Percentiles rank a stretch among this genome's conserved stretches.
phyloP scores from a whole-genome alignment of 92 coral and sea anemone species.

The Umimayanthus kanabou region DNA sequence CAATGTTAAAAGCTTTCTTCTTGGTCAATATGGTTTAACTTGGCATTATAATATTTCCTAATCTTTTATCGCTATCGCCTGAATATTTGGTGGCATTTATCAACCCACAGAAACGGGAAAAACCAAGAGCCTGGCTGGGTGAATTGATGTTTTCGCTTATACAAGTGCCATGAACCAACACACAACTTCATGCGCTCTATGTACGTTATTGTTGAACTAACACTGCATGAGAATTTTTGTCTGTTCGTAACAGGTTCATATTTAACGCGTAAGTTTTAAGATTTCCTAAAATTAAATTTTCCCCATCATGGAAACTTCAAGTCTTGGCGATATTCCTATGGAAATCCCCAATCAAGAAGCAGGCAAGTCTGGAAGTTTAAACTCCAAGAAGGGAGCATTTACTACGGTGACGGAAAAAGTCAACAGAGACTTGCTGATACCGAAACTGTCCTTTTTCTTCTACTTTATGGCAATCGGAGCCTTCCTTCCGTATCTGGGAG shows the following conservation, averaged over 20 bases:
- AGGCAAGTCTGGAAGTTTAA: conserved; percentile 15
- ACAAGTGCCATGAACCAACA: neutral
- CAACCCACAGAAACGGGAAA: neutral
- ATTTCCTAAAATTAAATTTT: neutral
- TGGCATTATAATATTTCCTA: neutral
- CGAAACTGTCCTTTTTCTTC: conserved; percentile 81
- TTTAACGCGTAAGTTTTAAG: neutral
- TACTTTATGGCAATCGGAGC: conserved; percentile 90
- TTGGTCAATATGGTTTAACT: neutral
- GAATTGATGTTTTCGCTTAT: neutral
- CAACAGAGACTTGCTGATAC: conserved; percentile 70
- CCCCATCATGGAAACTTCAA: conserved; percentile 36
- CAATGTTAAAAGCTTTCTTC: neutral
- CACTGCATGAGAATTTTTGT: neutral
- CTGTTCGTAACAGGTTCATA: neutral
- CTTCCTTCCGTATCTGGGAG: conserved; percentile 84
- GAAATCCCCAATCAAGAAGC: conserved; percentile 14
- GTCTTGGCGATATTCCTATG: conserved; percentile 34
- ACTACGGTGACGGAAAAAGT: conserved; percentile 32
- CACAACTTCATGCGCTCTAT: neutral
- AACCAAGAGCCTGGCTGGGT: neutral
- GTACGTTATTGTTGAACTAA: neutral
- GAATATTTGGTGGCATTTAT: conserved; percentile 18
- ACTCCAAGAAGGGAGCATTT: conserved; percentile 28
- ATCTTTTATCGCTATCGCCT: conserved; percentile 3